Conservation (phyloP, 2,797 vertebrate genomes). For the Chelmon rostratus region DNA sequence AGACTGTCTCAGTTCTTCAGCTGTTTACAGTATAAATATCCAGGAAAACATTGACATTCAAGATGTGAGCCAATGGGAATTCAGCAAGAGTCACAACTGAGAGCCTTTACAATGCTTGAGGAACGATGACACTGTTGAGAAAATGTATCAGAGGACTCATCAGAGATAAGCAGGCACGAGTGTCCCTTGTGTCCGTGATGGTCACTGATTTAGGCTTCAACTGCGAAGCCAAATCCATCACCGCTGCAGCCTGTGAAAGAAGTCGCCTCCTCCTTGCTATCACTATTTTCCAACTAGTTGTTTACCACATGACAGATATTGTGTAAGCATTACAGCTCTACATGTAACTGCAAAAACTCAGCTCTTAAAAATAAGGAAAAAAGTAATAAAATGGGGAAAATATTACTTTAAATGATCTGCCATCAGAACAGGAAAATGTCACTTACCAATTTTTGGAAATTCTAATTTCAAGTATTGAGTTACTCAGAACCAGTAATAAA, state of each 20-base stretch:
- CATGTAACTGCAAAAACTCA: neutral
- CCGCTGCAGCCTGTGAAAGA: neutral
- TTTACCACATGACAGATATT: constrained; percentile 18
- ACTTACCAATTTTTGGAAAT: too few relatives aligned
- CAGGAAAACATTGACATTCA: neutral
- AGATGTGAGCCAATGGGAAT: neutral
- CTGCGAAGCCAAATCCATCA: neutral
- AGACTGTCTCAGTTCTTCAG: neutral
- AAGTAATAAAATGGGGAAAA: too few relatives aligned
- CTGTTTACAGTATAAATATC: neutral
- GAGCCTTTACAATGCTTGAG: neutral
- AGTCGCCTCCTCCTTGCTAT: neutral
- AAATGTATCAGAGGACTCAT: neutral
- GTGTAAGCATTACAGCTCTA: neutral
- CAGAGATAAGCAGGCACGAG: neutral
- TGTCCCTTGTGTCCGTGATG: neutral
- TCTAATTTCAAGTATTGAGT: too few relatives aligned
- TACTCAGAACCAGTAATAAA: too few relatives aligned
- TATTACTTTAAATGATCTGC: too few relatives aligned
- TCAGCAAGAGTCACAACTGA: neutral
- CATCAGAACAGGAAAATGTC: too few relatives aligned
- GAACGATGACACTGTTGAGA: neutral
- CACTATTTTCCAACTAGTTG: neutral
- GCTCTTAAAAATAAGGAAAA: too few relatives aligned
- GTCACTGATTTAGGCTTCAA: neutral